Conservation (phyloP, 1,140 invertebrate genomes). For the Cecropterus lyciades region DNA sequence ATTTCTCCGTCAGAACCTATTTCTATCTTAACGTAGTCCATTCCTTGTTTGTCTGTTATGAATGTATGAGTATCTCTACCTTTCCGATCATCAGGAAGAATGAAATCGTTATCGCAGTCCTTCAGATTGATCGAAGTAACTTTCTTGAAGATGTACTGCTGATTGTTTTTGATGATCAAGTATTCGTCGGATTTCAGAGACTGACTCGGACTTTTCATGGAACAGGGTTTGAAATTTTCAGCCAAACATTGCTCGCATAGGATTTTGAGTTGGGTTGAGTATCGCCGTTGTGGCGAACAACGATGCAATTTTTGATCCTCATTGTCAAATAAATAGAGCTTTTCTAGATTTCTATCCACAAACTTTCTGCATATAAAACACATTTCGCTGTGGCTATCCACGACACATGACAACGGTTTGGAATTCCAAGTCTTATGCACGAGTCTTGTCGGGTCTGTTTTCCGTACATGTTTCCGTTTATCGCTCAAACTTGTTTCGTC, state of each 20-base stretch:
- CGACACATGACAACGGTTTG: slow-evolving; percentile 52
- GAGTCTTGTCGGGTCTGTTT: slow-evolving; percentile 67
- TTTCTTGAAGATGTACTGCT: slow-evolving; percentile 75
- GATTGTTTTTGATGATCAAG: slow-evolving; percentile 76
- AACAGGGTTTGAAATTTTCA: slow-evolving; percentile 63
- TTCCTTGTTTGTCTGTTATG: slow-evolving; percentile 37
- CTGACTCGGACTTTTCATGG: slow-evolving; percentile 64
- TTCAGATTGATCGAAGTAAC: slow-evolving; percentile 48
- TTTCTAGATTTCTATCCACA: slow-evolving; percentile 62
- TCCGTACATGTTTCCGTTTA: slow-evolving; percentile 66
- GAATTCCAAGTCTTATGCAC: slow-evolving; percentile 60
- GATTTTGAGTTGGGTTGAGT: slow-evolving; percentile 63
- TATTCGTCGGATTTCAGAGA: slow-evolving; percentile 67
- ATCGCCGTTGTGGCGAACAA: slow-evolving; percentile 61
- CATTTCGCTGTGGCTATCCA: slow-evolving; percentile 53
- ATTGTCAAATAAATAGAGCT: slow-evolving; percentile 74
- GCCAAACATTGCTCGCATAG: slow-evolving; percentile 67
- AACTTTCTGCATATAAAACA: slow-evolving; percentile 71
- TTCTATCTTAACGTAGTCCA: slow-evolving; percentile 68
- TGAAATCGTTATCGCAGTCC: slow-evolving; percentile 33
- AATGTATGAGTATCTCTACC: slow-evolving; percentile 39
- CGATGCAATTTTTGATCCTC: slow-evolving; percentile 73
- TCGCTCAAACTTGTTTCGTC: slow-evolving; percentile 55
- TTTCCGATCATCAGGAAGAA: slow-evolving; percentile 36
- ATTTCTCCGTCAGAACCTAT: slow-evolving; percentile 68